Percentiles rank a stretch among this genome's conserved stretches.
Conservation (phyloP, 2,797 vertebrate species). For the Triplophysa yarkandensis region DNA sequence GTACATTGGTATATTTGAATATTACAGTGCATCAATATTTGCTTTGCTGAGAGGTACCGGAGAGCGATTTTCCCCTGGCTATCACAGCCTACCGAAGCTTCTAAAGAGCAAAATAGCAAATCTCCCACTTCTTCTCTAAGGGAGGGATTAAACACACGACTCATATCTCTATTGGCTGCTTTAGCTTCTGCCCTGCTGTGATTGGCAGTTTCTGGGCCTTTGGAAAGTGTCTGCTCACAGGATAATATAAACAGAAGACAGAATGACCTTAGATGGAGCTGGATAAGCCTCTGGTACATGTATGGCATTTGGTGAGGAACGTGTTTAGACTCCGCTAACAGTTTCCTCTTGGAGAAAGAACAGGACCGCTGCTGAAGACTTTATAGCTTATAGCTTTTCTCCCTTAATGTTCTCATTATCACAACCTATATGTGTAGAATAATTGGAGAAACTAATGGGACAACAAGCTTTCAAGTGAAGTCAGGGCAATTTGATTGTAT, state of each 20-base stretch:
- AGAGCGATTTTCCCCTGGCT: constrained; percentile 22
- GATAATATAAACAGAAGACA: constrained; percentile 54
- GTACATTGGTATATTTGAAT: background rate
- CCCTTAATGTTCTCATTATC: constrained; percentile 3
- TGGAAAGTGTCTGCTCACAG: constrained; percentile 43
- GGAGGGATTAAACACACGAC: constrained; percentile 33
- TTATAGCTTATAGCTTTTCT: background rate
- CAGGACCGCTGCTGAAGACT: constrained; percentile 27
- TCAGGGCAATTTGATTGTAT: too few relatives aligned
- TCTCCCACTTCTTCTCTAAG: constrained; percentile 46
- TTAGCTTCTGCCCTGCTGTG: constrained; percentile 30
- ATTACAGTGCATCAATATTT: background rate
- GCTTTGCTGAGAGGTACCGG: constrained; percentile 33
- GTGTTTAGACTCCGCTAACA: constrained; percentile 50
- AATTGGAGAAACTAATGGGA: constrained; percentile 32
- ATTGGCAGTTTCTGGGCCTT: constrained; percentile 39
- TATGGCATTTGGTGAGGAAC: constrained; percentile 42
- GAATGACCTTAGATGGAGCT: constrained; percentile 52
- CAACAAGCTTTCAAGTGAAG: constrained; percentile 34
- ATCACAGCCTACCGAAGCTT: constrained; percentile 33
- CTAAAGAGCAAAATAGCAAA: constrained; percentile 42
- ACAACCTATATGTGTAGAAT: constrained; percentile 6
- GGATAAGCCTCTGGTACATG: constrained; percentile 44
- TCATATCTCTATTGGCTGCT: constrained; percentile 48
- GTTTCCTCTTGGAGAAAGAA: constrained; percentile 33